phyloP scores from a whole-genome alignment of 2,888 invertebrate species.

The Punctoribates punctum region DNA sequence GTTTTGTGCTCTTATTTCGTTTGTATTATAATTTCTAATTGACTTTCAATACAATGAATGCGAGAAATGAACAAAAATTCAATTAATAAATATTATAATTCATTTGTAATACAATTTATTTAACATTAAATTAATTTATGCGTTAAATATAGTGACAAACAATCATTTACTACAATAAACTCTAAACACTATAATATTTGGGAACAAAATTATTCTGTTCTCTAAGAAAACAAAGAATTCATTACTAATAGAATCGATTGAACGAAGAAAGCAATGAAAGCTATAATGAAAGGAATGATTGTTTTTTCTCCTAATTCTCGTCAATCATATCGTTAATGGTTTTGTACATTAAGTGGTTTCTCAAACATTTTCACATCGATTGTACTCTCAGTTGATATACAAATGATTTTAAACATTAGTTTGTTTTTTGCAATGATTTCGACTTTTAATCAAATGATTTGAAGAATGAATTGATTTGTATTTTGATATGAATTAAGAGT shows the following conservation, averaged over 20 bases:
- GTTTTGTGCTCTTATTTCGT: no score
- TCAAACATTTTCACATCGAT: constrained; percentile 17
- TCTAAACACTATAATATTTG: constrained; percentile 12
- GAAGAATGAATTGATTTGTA: not conserved
- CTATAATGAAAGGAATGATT: constrained; percentile 17
- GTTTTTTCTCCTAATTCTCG: not conserved
- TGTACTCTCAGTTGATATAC: no score
- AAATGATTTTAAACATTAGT: not conserved
- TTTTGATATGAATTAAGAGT: constrained; percentile 18
- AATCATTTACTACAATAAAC: constrained; percentile 18
- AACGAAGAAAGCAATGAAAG: constrained; percentile 3
- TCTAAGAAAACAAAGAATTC: not conserved
- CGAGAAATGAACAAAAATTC: not conserved
- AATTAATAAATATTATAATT: not conserved
- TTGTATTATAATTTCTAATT: not conserved
- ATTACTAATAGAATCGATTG: not conserved
- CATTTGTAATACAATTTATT: constrained; percentile 6
- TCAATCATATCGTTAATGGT: not conserved
- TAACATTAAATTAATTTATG: constrained; percentile 18
- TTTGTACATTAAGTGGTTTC: constrained; percentile 16
- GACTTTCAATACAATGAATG: not conserved
- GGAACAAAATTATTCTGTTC: not conserved
- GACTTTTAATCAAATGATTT: no score
- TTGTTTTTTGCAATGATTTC: not conserved
- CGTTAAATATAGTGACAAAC: not conserved